These are phyloP conservation scores for Perithous albicinctus DNA, from an alignment of 2,888 invertebrate genomes.

Conservation along the genomic window DNA sequence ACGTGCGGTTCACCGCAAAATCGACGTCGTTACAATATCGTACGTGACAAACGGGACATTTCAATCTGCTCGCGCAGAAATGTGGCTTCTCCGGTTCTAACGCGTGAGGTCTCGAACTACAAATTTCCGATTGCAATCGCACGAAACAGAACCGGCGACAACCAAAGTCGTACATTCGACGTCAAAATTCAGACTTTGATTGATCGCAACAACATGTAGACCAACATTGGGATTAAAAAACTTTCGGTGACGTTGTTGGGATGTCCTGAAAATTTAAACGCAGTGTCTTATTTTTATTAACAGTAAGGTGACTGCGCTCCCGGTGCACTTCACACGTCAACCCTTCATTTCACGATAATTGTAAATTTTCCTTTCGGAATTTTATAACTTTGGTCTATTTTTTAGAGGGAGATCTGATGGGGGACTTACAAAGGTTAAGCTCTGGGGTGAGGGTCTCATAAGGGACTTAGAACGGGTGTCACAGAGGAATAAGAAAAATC, in stretches of 20 bases:
- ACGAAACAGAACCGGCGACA: background rate
- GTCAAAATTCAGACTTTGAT: background rate
- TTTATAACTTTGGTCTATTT: no score
- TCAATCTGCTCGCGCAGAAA: constrained; percentile 38
- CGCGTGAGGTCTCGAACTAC: constrained; percentile 8
- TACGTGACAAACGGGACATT: constrained; percentile 59
- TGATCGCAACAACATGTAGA: background rate
- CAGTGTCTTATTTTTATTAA: background rate
- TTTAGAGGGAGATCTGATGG: no score
- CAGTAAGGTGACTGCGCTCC: no score
- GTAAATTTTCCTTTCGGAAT: no score
- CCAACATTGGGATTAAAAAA: background rate
- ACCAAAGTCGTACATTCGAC: background rate
- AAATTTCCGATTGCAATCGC: constrained; percentile 16
- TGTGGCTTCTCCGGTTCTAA: background rate
- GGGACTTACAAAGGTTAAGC: no score
- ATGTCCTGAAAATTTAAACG: background rate
- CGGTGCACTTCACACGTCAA: no score
- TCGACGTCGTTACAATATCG: constrained; percentile 58
- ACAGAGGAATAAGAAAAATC: no score
- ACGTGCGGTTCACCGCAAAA: constrained; percentile 46
- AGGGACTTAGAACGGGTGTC: no score
- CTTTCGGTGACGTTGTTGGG: background rate
- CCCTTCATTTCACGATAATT: no score
- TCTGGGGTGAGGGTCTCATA: no score